phyloP scores from a whole-genome alignment of 2,113 vertebrate species.

The Brachirus orientalis region DNA sequence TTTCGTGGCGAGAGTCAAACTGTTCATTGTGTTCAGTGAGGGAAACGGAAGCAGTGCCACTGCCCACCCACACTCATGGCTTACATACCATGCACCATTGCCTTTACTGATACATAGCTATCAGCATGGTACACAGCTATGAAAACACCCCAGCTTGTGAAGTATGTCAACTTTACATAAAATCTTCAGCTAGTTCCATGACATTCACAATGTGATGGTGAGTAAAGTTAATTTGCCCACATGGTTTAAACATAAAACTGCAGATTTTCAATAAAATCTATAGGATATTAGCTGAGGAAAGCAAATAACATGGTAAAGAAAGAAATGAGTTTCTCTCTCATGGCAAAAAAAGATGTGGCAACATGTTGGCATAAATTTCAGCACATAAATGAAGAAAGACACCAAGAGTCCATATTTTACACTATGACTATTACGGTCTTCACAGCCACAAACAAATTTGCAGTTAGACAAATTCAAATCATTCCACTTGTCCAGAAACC shows the following conservation, averaged over 20 bases:
- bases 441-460: no score
- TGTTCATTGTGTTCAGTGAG: conserved; percentile 69
- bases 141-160: conserved; percentile 47
- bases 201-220: conserved; percentile 39
- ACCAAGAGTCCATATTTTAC: conserved; percentile 30
- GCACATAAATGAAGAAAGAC: no score
- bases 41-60: conserved; percentile 36
- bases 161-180: conserved; percentile 27
- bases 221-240: no score
- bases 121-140: conserved; percentile 28
- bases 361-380: not conserved
- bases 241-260: not conserved
- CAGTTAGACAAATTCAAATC: conserved; percentile 23
- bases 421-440: no score
- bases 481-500: conserved; percentile 56
- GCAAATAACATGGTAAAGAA: no score
- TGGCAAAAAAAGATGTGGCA: no score
- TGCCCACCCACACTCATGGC: conserved; percentile 16
- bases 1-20: conserved; percentile 72
- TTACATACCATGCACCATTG: conserved; percentile 43
- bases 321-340: no score
- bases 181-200: conserved; percentile 18
- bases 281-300: not conserved
- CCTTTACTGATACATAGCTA: conserved; percentile 53
- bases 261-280: not conserved